Evolutionary conservation across 2,888 invertebrate genomes (phyloP).

Genomic region (Anthoptus insignis): DNA sequence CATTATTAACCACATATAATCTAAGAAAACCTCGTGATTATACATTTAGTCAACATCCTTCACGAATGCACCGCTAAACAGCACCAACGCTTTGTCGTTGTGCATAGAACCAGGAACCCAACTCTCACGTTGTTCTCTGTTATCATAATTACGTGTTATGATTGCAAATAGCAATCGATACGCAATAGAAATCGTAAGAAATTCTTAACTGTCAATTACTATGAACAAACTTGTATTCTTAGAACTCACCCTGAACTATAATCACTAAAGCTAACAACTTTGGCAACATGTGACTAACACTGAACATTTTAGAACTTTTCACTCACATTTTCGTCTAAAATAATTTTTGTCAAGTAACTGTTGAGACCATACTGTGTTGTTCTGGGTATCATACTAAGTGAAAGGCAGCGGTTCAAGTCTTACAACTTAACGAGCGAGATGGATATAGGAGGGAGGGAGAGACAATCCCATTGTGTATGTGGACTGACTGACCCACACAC

Average conservation of each 20-base stretch:
- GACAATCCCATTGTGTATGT: slow-evolving; percentile 48
- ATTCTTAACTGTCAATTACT: too few relatives aligned
- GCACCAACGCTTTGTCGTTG: background rate
- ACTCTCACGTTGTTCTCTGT: too few relatives aligned
- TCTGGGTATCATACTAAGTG: slow-evolving; percentile 60
- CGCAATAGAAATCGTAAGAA: slow-evolving; percentile 19
- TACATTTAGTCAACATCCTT: too few relatives aligned
- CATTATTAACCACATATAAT: too few relatives aligned
- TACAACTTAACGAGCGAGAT: slow-evolving; percentile 62
- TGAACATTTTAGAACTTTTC: slow-evolving; percentile 57
- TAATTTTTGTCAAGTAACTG: slow-evolving; percentile 42
- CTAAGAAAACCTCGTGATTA: too few relatives aligned
- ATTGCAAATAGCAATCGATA: slow-evolving; percentile 18
- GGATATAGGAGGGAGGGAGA: slow-evolving; percentile 56
- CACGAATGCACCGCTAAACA: too few relatives aligned
- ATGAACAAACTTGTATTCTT: slow-evolving; percentile 5
- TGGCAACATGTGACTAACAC: slow-evolving; percentile 70
- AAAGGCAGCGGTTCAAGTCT: slow-evolving; percentile 64
- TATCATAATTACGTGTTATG: background rate
- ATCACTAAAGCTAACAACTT: slow-evolving; percentile 71
- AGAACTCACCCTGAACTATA: slow-evolving; percentile 60
- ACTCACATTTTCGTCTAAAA: slow-evolving; percentile 48
- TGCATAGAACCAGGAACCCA: too few relatives aligned
- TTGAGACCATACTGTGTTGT: slow-evolving; percentile 31
- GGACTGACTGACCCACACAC: slow-evolving; percentile 1